phyloP scores from a whole-genome alignment of 1,140 invertebrate species.

The Hylyphantes graminicola region DNA sequence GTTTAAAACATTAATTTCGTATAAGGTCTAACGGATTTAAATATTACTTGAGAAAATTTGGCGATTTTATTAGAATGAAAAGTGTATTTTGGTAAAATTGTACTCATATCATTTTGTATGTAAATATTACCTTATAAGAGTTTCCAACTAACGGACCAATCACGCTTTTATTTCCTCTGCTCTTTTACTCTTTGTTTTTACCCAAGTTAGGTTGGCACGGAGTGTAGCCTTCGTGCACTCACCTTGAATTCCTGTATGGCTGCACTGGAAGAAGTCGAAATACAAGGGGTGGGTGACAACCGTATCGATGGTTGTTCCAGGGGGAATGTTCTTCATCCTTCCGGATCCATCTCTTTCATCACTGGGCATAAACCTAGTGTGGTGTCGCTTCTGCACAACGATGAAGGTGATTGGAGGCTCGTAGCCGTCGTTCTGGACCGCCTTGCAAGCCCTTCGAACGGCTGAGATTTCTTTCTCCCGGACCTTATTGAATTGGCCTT shows the following conservation, averaged over 20 bases:
- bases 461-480: constrained; percentile 53
- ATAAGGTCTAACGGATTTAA: too few relatives aligned
- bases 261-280: constrained; percentile 86
- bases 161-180: too few relatives aligned
- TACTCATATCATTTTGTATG: too few relatives aligned
- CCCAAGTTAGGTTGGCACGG: too few relatives aligned
- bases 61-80: too few relatives aligned
- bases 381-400: constrained; percentile 63
- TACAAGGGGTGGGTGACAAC: constrained; percentile 83
- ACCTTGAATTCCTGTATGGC: constrained; percentile 72
- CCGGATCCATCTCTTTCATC: constrained; percentile 63
- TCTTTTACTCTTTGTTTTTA: too few relatives aligned
- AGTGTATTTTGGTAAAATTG: too few relatives aligned
- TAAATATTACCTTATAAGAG: too few relatives aligned
- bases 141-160: too few relatives aligned
- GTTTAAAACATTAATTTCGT: too few relatives aligned
- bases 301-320: constrained; percentile 86
- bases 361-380: constrained; percentile 55
- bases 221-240: too few relatives aligned
- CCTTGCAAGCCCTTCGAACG: constrained; percentile 53
- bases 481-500: constrained; percentile 69
- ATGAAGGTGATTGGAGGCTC: constrained; percentile 62
- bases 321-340: constrained; percentile 76
- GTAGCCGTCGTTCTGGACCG: constrained; percentile 25
- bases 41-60: too few relatives aligned